These are phyloP conservation scores for Tauraco erythrolophus DNA, from an alignment of 2,113 vertebrate species.

Conservation along the genomic window DNA sequence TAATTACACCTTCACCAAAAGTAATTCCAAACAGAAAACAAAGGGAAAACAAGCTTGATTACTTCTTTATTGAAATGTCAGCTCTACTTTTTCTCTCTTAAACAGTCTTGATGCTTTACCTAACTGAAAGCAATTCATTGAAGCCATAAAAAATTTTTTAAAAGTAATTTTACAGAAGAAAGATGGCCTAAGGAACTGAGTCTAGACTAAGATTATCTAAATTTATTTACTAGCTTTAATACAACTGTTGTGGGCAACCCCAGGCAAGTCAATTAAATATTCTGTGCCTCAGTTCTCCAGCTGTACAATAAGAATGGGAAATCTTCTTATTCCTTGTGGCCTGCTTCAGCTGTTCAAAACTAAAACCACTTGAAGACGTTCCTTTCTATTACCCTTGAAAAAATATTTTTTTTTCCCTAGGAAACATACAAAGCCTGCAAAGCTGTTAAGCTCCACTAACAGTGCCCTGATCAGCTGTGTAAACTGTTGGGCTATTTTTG, in stretches of 20 bases:
- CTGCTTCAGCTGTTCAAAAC: background rate
- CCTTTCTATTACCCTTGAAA: background rate
- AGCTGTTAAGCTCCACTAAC: background rate
- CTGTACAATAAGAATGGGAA: background rate
- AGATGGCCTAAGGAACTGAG: background rate
- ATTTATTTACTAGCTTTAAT: background rate
- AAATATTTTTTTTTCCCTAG: fast-evolving
- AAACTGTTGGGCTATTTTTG: background rate
- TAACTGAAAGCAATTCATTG: background rate
- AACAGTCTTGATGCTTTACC: background rate
- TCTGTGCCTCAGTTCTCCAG: background rate
- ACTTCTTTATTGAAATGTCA: background rate
- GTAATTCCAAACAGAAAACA: background rate
- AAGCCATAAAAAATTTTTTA: background rate
- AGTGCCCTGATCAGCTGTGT: background rate
- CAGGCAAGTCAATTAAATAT: background rate
- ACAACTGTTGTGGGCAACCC: background rate
- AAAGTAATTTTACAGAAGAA: background rate
- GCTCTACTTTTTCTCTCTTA: background rate
- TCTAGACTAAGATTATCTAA: background rate
- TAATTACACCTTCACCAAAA: background rate
- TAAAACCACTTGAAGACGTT: background rate
- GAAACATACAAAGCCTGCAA: background rate
- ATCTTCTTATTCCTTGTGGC: background rate
- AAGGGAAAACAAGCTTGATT: background rate